Evolutionary conservation across 1,140 invertebrate genomes (phyloP).

Genomic region (Sycophaga agraensis): DNA sequence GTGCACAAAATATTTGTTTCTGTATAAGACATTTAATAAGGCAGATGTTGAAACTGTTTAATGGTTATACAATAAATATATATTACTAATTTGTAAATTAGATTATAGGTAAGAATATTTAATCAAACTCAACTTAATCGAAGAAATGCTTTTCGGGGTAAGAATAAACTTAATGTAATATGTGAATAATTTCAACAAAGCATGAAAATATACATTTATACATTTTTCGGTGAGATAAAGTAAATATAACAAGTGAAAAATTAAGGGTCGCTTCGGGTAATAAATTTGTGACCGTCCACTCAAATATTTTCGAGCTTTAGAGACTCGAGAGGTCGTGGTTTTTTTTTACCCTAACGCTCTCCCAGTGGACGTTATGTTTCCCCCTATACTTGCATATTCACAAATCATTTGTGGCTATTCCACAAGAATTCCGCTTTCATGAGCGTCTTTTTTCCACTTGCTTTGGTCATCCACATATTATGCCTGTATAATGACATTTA

Average conservation of each 20-base stretch:
- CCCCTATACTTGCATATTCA: slow-evolving; percentile 40
- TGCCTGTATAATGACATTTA: slow-evolving; percentile 7
- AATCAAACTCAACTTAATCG: not conserved
- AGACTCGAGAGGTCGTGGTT: slow-evolving; percentile 33
- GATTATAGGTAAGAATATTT: not conserved
- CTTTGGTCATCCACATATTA: slow-evolving; percentile 7
- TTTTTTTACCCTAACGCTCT: slow-evolving; percentile 32
- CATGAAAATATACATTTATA: slow-evolving; percentile 16
- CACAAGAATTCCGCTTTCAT: slow-evolving; percentile 22
- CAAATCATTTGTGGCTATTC: slow-evolving; percentile 40
- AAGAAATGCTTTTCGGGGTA: not conserved
- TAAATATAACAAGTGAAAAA: slow-evolving; percentile 36
- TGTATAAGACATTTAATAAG: too few species aligned
- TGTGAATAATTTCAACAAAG: not conserved
- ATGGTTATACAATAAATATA: too few species aligned
- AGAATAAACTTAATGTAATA: slow-evolving; percentile 13
- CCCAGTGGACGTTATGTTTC: slow-evolving; percentile 23
- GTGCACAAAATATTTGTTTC: too few species aligned
- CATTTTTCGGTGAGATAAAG: slow-evolving; percentile 18
- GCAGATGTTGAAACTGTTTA: too few species aligned
- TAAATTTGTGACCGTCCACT: slow-evolving; percentile 42
- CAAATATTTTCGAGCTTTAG: slow-evolving; percentile 42
- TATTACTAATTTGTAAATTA: slow-evolving; percentile 22
- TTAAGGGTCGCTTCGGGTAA: slow-evolving; percentile 36
- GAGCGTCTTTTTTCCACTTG: slow-evolving; percentile 28